Conservation (phyloP, 2,113 vertebrate species). For the Xiphophorus maculatus region DNA sequence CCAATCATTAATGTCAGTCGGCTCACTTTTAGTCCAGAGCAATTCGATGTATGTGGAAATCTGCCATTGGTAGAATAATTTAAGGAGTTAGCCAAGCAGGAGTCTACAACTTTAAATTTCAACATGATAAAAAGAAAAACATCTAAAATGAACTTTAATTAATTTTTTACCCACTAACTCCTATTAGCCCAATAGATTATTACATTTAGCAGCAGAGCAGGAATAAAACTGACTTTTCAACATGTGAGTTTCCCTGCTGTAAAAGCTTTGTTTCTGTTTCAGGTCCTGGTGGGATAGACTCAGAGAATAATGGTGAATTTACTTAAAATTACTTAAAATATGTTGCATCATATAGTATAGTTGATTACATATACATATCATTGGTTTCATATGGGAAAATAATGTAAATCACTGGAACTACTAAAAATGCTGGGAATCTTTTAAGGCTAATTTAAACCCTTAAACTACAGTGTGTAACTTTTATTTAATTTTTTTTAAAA, state of each 20-base stretch:
- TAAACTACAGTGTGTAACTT: too few species aligned
- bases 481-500: too few species aligned
- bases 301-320: slow-evolving; percentile 60
- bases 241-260: not conserved
- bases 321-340: not conserved
- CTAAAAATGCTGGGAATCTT: too few species aligned
- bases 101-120: not conserved
- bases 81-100: too few species aligned
- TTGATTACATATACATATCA: not conserved
- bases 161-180: not conserved
- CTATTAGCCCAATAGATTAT: not conserved
- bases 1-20: not conserved
- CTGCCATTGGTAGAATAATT: not conserved
- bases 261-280: slow-evolving; percentile 19
- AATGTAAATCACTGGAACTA: not conserved
- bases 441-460: too few species aligned
- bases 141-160: not conserved
- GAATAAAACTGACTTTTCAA: not conserved
- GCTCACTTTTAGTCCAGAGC: not conserved
- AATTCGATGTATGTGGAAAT: not conserved
- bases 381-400: not conserved
- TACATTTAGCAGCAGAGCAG: not conserved
- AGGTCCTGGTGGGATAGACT: slow-evolving; percentile 35
- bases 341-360: too few species aligned
- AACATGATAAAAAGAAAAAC: not conserved